Percentiles rank a stretch among this genome's conserved stretches.
Evolutionary conservation across 2,888 invertebrate species (phyloP).

Genomic region (Capitulum mitella): DNA sequence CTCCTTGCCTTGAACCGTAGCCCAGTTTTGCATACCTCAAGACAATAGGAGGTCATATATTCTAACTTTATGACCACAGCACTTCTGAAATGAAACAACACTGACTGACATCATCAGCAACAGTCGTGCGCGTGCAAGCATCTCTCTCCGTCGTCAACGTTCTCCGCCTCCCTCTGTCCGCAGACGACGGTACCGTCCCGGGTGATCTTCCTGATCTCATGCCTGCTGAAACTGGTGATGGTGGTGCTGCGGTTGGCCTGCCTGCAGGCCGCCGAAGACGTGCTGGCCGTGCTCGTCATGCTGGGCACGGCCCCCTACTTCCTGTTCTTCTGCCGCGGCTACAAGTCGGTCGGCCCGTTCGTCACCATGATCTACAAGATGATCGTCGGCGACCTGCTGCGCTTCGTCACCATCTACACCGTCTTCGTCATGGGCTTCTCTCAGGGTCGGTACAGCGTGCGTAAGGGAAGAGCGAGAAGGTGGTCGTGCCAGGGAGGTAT

Average conservation of each 20-base stretch:
- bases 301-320: constrained; percentile 93
- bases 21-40: no score
- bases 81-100: no score
- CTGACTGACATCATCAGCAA: no score
- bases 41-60: no score
- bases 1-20: no score
- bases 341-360: constrained; percentile 96
- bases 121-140: no score
- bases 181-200: constrained; percentile 56
- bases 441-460: constrained; percentile 71
- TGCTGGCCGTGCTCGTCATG: constrained; percentile 86
- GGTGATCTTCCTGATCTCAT: constrained; percentile 90
- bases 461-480: no score
- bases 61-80: no score
- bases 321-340: constrained; percentile 95
- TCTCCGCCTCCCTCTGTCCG: no score
- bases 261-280: constrained; percentile 78
- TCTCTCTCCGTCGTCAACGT: no score
- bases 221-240: constrained; percentile 75
- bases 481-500: no score
- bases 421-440: constrained; percentile 97
- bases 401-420: constrained; percentile 92
- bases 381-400: constrained; percentile 89
- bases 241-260: constrained; percentile 79
- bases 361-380: constrained; percentile 99